Conservation (phyloP, 2,888 invertebrate species). For the Acanthosepion esculentum region DNA sequence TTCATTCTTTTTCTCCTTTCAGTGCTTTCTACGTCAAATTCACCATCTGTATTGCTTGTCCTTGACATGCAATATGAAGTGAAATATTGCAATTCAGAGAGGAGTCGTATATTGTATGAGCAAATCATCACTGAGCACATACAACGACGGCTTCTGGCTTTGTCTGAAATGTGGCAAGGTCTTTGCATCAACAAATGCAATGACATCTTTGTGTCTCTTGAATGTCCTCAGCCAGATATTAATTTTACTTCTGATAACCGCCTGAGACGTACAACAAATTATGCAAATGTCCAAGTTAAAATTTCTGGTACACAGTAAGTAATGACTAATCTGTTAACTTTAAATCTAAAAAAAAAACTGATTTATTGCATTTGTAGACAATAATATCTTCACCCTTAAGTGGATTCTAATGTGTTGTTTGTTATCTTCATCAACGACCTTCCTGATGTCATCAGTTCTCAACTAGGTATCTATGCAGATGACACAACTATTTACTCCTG, state of each 20-base stretch:
- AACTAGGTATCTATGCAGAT: too few species aligned
- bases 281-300: background rate
- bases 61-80: conserved; percentile 35
- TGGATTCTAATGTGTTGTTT: too few species aligned
- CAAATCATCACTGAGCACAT: conserved; percentile 10
- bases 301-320: conserved; percentile 13
- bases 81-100: background rate
- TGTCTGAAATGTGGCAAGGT: background rate
- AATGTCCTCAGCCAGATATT: background rate
- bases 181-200: background rate
- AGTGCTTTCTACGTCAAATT: background rate
- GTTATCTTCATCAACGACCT: too few species aligned
- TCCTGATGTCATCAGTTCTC: too few species aligned
- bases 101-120: background rate
- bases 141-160: background rate
- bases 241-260: background rate
- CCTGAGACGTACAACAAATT: background rate
- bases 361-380: too few species aligned
- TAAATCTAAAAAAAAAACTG: background rate
- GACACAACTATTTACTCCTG: too few species aligned
- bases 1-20: background rate
- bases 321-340: background rate
- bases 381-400: too few species aligned
- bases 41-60: background rate
- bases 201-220: background rate